These are phyloP conservation scores for Dasyornis broadbenti DNA, from an alignment of 2,113 vertebrate genomes.

Conservation along the genomic window DNA sequence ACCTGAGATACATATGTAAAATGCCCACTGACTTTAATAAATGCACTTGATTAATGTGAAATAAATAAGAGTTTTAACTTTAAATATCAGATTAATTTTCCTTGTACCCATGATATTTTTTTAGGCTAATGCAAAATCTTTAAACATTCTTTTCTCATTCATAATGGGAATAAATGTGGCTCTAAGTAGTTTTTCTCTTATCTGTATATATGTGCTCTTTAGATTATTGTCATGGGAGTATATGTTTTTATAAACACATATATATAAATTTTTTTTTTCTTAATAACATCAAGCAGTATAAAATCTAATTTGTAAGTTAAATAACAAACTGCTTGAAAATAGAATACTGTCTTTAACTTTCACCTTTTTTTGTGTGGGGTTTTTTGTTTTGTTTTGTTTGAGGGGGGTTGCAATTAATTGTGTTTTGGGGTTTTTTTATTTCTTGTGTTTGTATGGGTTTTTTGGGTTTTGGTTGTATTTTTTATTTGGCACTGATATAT, in stretches of 20 bases:
- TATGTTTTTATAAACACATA: neutral
- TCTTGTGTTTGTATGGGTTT: neutral
- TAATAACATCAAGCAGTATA: neutral
- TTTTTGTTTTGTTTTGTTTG: neutral
- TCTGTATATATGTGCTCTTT: neutral
- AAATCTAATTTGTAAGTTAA: neutral
- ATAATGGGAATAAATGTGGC: neutral
- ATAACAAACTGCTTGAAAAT: neutral
- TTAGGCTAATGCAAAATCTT: neutral
- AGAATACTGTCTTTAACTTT: neutral
- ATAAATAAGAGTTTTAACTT: neutral
- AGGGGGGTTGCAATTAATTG: fast-evolving
- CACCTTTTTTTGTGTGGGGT: neutral
- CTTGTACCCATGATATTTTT: neutral
- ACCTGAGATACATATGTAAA: neutral
- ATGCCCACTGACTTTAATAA: neutral
- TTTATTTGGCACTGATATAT: neutral
- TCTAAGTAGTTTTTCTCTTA: neutral
- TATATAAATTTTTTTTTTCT: neutral
- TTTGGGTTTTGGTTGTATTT: neutral
- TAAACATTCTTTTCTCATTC: neutral
- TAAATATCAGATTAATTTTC: neutral
- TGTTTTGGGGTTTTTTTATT: neutral
- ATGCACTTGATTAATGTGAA: neutral
- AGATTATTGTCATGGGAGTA: neutral